Conservation (phyloP, 2,113 vertebrate species). For the Chionodraco myersi region DNA sequence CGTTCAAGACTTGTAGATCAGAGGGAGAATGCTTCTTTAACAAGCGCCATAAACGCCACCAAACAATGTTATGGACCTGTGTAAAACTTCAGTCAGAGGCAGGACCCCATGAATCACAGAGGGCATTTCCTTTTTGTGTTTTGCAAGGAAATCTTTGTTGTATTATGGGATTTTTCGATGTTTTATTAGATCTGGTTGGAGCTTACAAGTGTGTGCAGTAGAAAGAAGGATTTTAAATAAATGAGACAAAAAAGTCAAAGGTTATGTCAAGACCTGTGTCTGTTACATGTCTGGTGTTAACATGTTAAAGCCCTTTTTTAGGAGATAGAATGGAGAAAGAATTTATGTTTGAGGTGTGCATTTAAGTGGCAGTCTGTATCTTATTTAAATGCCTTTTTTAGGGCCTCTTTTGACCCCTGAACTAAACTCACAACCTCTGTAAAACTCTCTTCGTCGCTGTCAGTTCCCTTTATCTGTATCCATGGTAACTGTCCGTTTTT, state of each 20-base stretch:
- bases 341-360: conserved; percentile 11
- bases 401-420: conserved; percentile 20
- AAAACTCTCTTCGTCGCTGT: conserved; percentile 8
- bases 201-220: background rate
- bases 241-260: conserved; percentile 26
- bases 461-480: conserved; percentile 6
- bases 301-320: conserved; percentile 4
- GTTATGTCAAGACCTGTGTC: conserved; percentile 20
- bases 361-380: conserved; percentile 16
- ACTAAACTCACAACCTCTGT: conserved; percentile 11
- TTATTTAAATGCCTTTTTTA: conserved; percentile 24
- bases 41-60: conserved; percentile 66
- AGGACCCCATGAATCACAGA: conserved; percentile 13
- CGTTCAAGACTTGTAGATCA: conserved; percentile 50
- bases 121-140: conserved; percentile 59
- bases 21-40: conserved; percentile 55
- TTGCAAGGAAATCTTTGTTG: conserved; percentile 51
- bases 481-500: conserved; percentile 26
- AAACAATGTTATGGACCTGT: conserved; percentile 59
- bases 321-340: conserved; percentile 13
- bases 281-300: conserved; percentile 8
- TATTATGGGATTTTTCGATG: conserved; percentile 38
- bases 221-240: conserved; percentile 8
- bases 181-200: conserved; percentile 38
- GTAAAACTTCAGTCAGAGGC: conserved; percentile 48